Evolutionary conservation across 2,888 invertebrate species (phyloP).

Genomic region (Dryocosmus kuriphilus): DNA sequence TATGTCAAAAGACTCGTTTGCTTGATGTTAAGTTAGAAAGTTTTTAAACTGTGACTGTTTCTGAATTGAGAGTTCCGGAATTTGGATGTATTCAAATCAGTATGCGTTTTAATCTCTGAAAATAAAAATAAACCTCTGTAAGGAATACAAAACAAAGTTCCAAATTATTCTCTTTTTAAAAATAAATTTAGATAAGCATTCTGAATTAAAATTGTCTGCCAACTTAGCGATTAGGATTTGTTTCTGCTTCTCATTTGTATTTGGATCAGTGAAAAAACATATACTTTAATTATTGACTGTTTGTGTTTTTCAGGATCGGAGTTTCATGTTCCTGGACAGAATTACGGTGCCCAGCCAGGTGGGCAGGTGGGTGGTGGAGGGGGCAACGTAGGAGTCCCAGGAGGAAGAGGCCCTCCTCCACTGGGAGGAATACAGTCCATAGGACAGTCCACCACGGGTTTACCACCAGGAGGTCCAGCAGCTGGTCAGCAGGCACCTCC

Average conservation of each 20-base stretch:
- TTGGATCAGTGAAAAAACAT: not conserved
- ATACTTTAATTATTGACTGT: constrained; percentile 21
- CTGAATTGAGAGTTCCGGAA: no score
- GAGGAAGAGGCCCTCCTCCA: constrained; percentile 72
- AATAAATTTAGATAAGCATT: no score
- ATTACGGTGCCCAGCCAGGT: constrained; percentile 75
- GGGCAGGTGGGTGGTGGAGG: constrained; percentile 75
- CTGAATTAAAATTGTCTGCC: not conserved
- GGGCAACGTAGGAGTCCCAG: constrained; percentile 72
- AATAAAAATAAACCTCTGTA: no score
- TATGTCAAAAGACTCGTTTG: no score
- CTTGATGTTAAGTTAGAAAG: not conserved
- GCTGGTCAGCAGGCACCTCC: constrained; percentile 65
- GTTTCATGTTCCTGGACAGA: constrained; percentile 75
- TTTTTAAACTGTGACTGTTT: not conserved
- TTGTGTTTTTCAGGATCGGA: constrained; percentile 68
- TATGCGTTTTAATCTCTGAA: no score
- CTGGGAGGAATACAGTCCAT: constrained; percentile 71
- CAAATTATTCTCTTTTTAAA: no score
- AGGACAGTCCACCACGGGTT: constrained; percentile 70
- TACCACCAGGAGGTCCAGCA: constrained; percentile 70
- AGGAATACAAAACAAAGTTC: no score
- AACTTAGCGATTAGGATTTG: not conserved
- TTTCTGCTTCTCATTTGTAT: not conserved
- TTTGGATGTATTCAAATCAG: no score